Percentiles rank a stretch among this genome's conserved stretches.
phyloP scores from a whole-genome alignment of 2,113 vertebrate species.

The Phasianus colchicus region DNA sequence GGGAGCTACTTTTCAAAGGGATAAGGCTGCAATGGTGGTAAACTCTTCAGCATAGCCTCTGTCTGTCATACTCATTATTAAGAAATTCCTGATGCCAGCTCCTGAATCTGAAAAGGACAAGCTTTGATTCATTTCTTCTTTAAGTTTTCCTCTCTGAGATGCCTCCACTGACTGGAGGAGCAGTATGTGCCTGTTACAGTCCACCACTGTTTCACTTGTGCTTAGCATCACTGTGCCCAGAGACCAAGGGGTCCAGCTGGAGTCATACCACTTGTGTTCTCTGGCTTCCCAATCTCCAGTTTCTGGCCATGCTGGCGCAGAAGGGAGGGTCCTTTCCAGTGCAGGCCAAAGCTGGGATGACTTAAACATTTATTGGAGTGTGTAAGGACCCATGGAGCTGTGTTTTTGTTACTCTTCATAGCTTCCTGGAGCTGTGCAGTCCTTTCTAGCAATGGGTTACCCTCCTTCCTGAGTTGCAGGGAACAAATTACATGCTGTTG shows the following conservation, averaged over 20 bases:
- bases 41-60: background rate
- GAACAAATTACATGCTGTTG: background rate
- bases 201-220: accelerated
- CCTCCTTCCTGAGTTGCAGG: background rate
- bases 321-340: background rate
- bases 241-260: background rate
- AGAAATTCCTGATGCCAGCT: background rate
- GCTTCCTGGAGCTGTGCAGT: background rate
- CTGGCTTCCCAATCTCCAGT: background rate
- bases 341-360: background rate
- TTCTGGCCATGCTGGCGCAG: background rate
- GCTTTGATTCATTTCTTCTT: background rate
- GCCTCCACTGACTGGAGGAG: accelerated
- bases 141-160: background rate
- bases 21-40: background rate
- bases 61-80: background rate
- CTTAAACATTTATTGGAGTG: background rate
- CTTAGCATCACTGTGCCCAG: background rate
- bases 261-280: background rate
- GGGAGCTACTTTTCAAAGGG: background rate
- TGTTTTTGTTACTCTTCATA: background rate
- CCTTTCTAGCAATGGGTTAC: background rate
- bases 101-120: background rate
- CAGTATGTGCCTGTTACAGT: background rate
- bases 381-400: background rate